A percentile compares a stretch with the other conserved stretches of the same genome.
Evolutionary conservation across 1,140 invertebrate genomes (phyloP).

Genomic region (Dinoponera quadriceps): DNA sequence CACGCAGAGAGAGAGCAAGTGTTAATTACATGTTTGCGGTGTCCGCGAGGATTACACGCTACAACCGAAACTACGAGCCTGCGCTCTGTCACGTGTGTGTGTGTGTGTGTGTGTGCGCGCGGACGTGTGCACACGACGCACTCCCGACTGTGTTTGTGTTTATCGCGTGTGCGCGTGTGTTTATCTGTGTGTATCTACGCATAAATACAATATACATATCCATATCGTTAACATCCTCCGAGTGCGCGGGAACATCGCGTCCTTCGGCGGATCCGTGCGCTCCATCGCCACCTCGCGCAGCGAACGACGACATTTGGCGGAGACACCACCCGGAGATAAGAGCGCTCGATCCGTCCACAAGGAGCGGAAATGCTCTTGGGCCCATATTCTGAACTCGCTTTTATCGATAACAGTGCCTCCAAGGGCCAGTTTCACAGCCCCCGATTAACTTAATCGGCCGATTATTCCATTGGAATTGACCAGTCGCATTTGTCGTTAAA

Average conservation of each 20-base stretch:
- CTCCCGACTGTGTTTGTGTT: background rate
- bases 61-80: conserved; percentile 85
- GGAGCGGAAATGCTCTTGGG: no score
- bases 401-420: no score
- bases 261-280: conserved; percentile 63
- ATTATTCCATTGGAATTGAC: no score
- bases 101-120: background rate
- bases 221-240: conserved; percentile 47
- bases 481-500: no score
- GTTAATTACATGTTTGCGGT: conserved; percentile 86
- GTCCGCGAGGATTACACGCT: conserved; percentile 85
- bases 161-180: background rate
- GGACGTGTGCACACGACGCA: no score
- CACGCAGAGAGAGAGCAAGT: conserved; percentile 78
- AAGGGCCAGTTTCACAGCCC: no score
- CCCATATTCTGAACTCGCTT: no score
- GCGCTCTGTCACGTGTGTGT: conserved; percentile 33
- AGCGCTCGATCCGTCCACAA: conserved; percentile 47
- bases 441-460: no score
- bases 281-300: conserved; percentile 37
- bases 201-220: background rate
- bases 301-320: conserved; percentile 2
- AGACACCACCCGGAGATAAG: conserved; percentile 35
- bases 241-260: conserved; percentile 39
- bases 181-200: background rate